A percentile compares a stretch with the other conserved stretches of the same genome.
Conservation (phyloP, 1,140 invertebrate genomes). For the Anadara kagoshimensis region DNA sequence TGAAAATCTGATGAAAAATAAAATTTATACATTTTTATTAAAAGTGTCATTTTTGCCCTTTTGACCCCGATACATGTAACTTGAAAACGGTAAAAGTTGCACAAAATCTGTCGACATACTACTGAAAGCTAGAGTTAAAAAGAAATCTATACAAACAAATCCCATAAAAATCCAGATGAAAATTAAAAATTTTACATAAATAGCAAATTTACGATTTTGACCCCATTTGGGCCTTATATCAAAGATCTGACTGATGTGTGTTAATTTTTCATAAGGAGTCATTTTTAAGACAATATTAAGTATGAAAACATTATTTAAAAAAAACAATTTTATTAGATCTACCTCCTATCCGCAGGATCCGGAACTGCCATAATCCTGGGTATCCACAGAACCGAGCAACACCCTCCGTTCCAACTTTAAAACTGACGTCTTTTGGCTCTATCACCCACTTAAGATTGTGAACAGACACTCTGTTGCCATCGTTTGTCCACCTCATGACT, state of each 20-base stretch:
- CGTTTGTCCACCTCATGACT: slow-evolving; percentile 10
- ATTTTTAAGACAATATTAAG: no score
- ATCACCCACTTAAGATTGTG: slow-evolving; percentile 12
- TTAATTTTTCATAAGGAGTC: slow-evolving; percentile 19
- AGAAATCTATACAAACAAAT: no score
- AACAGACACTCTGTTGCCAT: slow-evolving; percentile 7
- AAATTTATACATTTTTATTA: background rate
- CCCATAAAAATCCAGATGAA: slow-evolving; percentile 1
- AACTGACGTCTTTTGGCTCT: slow-evolving; percentile 7
- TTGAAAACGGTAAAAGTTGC: slow-evolving; percentile 8
- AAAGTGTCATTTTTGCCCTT: slow-evolving; percentile 4
- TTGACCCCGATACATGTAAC: background rate
- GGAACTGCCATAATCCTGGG: slow-evolving; percentile 14
- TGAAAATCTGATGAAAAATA: slow-evolving; percentile 13
- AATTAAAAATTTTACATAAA: background rate
- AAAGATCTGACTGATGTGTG: slow-evolving; percentile 9
- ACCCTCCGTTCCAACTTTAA: slow-evolving; percentile 15
- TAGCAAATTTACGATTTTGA: slow-evolving; percentile 14
- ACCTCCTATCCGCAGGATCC: background rate
- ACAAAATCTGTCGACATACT: slow-evolving; percentile 2
- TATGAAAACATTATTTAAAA: no score
- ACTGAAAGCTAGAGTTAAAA: no score
- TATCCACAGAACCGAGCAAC: slow-evolving; percentile 4
- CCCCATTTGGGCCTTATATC: slow-evolving; percentile 12
- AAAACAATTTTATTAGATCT: background rate